Base-by-base conservation (phyloP, 2,888 invertebrate species). In the Brachyopa scutellaris region DNA sequence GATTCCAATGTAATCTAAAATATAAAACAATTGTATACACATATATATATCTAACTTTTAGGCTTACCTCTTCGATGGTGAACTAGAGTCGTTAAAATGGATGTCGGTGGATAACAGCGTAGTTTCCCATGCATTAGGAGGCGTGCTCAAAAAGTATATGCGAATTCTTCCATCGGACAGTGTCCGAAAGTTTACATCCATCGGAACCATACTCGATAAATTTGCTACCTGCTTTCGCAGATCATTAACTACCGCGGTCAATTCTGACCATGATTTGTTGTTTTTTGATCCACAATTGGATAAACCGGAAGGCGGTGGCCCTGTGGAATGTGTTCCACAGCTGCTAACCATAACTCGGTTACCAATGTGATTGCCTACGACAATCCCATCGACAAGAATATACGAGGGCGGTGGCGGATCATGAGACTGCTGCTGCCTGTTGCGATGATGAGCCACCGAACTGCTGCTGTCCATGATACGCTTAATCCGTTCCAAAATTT, bases 61-160 rank as follows among this genome's bases (percentile, higher is more conserved):
- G 36, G 13, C 19, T 73, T 5, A 73, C 83, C 70, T 67, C 13
- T 69, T 73, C n/a, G 79, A 17, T 8, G 83, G 67, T 40, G 82
- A 78, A 45, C 62, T 42, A n/a, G 83, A 55, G 33, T 83, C 92
- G 84, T 91, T 93, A 6, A 93, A 91, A 49, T 93, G 93, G n/a
- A 98, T 93, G 89, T 98, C 97, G 0, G 95, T 94, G 87, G 95
- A 97, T 0, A 97, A 91, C 8, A 98, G 91, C 0, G 97, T 97
- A 1, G 96, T 96, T 90, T 98, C 97, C 94, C 97, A 96, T 11
- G 96, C 95, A 87, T 96, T 96, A 57, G 95, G 95, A 0, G 96
- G 96, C 17, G 96, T 95, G 85, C 97, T 95, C 79, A 98, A 92
- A 89, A 97, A 98, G 90, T 98, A 98, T 86, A 98, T 94, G 87